A percentile compares a stretch with the other conserved stretches of the same genome.
phyloP scores from a whole-genome alignment of 1,140 invertebrate genomes.

The Linepithema humile region DNA sequence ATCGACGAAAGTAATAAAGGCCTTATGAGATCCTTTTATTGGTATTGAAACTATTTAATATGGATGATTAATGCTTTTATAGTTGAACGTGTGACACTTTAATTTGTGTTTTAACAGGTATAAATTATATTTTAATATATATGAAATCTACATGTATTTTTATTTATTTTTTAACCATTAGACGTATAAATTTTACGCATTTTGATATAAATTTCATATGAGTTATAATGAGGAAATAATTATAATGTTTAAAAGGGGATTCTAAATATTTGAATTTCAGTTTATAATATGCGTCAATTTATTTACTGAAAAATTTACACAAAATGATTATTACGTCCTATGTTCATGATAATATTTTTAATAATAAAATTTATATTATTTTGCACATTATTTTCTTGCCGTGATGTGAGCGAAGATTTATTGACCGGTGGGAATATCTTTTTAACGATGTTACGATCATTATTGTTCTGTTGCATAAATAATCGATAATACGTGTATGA shows the following conservation, averaged over 20 bases:
- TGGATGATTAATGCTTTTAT: constrained; percentile 6
- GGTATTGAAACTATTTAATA: neutral
- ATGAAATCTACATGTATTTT: neutral
- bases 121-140: constrained; percentile 28
- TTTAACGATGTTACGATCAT: neutral
- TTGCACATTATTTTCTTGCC: neutral
- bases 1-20: neutral
- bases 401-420: neutral
- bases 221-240: too few species aligned
- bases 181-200: too few species aligned
- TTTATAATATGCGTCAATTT: too few species aligned
- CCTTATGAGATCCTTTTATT: neutral
- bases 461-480: constrained; percentile 15
- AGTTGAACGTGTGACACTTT: neutral
- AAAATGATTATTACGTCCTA: too few species aligned
- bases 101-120: neutral
- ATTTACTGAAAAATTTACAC: too few species aligned
- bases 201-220: too few species aligned
- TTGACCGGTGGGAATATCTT: neutral
- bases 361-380: neutral
- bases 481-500: neutral
- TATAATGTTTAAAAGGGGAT: too few species aligned
- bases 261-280: too few species aligned
- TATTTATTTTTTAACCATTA: neutral
- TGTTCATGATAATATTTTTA: neutral